phyloP scores from a whole-genome alignment of 2,888 invertebrate species.

The Xestia ashworthii region DNA sequence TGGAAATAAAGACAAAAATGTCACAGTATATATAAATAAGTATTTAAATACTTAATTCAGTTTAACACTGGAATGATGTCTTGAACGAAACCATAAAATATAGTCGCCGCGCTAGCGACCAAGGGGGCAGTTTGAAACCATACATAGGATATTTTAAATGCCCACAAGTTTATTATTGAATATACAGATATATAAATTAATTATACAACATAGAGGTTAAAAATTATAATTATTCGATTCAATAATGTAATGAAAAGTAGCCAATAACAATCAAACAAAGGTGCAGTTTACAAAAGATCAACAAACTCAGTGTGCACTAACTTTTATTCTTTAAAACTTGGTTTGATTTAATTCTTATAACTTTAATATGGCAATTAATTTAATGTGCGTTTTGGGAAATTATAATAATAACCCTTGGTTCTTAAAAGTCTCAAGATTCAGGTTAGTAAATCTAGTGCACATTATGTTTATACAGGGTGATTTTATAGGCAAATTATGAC shows the following conservation, averaged over 20 bases:
- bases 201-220: neutral
- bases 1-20: neutral
- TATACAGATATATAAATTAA: neutral
- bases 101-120: neutral
- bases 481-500: neutral
- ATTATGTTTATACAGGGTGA: neutral
- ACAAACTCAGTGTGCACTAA: neutral
- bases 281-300: slow-evolving; percentile 9
- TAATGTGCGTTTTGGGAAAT: slow-evolving; percentile 53
- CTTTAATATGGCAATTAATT: slow-evolving; percentile 62
- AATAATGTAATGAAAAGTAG: slow-evolving; percentile 7
- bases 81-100: slow-evolving; percentile 17
- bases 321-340: neutral
- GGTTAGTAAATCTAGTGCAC: neutral
- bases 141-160: slow-evolving; percentile 15
- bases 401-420: slow-evolving; percentile 3
- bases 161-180: slow-evolving; percentile 18
- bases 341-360: slow-evolving; percentile 14
- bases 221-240: slow-evolving; percentile 16
- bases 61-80: slow-evolving; percentile 52
- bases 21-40: neutral
- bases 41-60: neutral
- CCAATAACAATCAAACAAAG: neutral
- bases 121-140: slow-evolving; percentile 12
- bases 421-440: neutral